Evolutionary conservation across 2,113 vertebrate species (phyloP).

Genomic region (Lepus europaeus): DNA sequence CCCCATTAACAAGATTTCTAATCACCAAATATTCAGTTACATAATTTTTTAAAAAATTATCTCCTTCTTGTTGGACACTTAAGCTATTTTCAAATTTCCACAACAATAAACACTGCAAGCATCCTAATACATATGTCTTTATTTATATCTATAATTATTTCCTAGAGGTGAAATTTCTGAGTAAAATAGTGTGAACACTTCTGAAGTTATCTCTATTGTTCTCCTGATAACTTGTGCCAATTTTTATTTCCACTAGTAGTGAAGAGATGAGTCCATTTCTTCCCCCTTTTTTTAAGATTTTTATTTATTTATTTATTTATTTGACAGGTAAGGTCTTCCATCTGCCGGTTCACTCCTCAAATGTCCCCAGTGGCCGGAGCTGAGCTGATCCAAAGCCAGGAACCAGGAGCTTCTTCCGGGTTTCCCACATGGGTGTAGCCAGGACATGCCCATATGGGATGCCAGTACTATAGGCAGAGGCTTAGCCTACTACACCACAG

Average conservation of each 20-base stretch:
- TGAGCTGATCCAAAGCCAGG: too few relatives aligned
- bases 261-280: neutral
- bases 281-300: too few relatives aligned
- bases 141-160: neutral
- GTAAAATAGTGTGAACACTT: neutral
- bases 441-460: too few relatives aligned
- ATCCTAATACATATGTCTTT: neutral
- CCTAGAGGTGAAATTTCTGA: neutral
- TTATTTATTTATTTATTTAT: too few relatives aligned
- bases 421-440: too few relatives aligned
- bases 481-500: neutral
- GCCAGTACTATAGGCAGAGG: too few relatives aligned
- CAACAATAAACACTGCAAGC: neutral
- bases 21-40: neutral
- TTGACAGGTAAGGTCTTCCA: too few relatives aligned
- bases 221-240: neutral
- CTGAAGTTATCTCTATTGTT: neutral
- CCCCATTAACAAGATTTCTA: neutral
- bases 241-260: neutral
- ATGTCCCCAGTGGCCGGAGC: too few relatives aligned
- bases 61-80: neutral
- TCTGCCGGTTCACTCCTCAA: too few relatives aligned
- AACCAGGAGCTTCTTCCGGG: too few relatives aligned
- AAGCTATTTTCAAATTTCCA: neutral
- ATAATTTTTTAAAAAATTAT: neutral